Base-by-base conservation (phyloP, 2,797 vertebrate genomes). In the Enteromius unitaeniatus region DNA sequence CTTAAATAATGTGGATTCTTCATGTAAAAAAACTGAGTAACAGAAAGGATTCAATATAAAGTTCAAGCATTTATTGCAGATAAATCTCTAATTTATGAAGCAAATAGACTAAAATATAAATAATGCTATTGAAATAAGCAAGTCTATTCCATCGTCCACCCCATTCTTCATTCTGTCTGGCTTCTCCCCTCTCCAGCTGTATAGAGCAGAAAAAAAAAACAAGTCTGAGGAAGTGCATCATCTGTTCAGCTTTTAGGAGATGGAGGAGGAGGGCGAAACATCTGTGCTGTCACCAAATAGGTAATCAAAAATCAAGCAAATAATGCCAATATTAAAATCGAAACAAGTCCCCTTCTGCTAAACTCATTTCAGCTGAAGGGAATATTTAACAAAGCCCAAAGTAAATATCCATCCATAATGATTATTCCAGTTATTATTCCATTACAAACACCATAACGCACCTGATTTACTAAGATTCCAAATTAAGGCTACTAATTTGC, bases 241-340 rank as follows among this genome's bases (percentile, higher is more conserved):
- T 84, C 87, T 88, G 87, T 53, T 86, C 65, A 47, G 37, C n/a
- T 55, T 79, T 86, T 76, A 70, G 45, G 76, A 85, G 84, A 85
- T 60, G 15, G 28, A 82, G 55, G 60, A 87, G 90, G 90, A 92
- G 91, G 89, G 80, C 13, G 80, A 90, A 89, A 93, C 93, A 95
- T 94, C 93, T 94, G 93, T 87, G 91, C 85, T 85, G 5, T 88
- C 85, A 89, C 87, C 91, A 92, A 92, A 92, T 90, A 92, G 92
- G 88, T 93, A 91, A 93, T 93, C 92, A 92, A 92, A 84, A 92
- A 93, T 92, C 92, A 91, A 90, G 92, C 90, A 92, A 93, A 93
- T 90, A 92, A 92, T 91, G 85, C 17, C 69, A 82, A 79, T 68
- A 79, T 40, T 37, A 82, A 78, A 87, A 53, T 9, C 6, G 26